Percentiles rank a stretch among this genome's conserved stretches.
Conservation (phyloP, 2,888 invertebrate genomes). For the Drosophila nr. perissopoda region DNA sequence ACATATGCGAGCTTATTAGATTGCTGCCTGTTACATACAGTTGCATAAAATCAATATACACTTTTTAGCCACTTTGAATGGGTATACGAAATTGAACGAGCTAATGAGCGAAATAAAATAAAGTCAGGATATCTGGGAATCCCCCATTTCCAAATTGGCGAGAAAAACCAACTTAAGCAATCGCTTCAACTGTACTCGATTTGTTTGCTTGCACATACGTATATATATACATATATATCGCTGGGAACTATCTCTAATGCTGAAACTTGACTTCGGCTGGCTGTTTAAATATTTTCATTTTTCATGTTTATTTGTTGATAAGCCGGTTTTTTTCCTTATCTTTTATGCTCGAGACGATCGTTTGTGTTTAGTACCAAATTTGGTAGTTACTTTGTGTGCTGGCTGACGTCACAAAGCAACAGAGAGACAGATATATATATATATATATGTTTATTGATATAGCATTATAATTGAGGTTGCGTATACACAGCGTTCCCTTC, state of each 20-base stretch:
- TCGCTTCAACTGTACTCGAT: slow-evolving; percentile 8
- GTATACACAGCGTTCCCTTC: slow-evolving; percentile 37
- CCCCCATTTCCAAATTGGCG: slow-evolving; percentile 4
- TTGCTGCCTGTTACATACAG: background rate
- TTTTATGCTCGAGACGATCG: slow-evolving; percentile 31
- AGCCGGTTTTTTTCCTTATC: slow-evolving; percentile 61
- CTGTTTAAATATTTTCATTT: background rate
- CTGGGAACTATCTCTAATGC: slow-evolving; percentile 19
- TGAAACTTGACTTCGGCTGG: slow-evolving; percentile 4
- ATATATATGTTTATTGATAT: background rate
- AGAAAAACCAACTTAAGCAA: background rate
- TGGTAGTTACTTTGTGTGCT: slow-evolving; percentile 43
- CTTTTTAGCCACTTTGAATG: background rate
- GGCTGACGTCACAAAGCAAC: slow-evolving; percentile 61
- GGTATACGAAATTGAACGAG: background rate
- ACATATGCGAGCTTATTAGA: background rate
- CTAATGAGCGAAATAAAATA: background rate
- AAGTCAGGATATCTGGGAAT: slow-evolving; percentile 1
- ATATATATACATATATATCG: background rate
- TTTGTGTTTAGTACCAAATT: slow-evolving; percentile 52
- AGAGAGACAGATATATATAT: background rate
- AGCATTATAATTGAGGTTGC: slow-evolving; percentile 16
- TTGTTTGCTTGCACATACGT: background rate
- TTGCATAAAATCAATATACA: background rate
- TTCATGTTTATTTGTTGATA: slow-evolving; percentile 26